Base-by-base conservation (phyloP, 2,113 vertebrate species). In the Pseudonaja textilis region DNA sequence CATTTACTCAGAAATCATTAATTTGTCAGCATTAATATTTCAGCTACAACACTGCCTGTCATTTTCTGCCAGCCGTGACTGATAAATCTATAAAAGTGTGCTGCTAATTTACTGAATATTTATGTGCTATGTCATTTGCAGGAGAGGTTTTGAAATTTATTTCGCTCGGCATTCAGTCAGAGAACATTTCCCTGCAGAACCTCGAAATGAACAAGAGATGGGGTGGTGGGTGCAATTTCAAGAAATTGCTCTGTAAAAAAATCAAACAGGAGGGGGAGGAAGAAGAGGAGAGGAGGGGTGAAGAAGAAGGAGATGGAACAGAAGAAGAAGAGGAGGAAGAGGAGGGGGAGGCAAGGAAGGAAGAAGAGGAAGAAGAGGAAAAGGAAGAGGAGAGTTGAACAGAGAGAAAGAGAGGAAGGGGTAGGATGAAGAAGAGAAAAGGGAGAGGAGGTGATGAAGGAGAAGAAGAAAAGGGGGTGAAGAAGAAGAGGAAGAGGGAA, bases 21-120 rank as follows among this genome's bases (percentile, higher is more conserved):
- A 99, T 99, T 99, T 99, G 98, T 99, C 98, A 99, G 98, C 98
- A 99, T 99, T 99, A 99, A 99, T 99, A 99, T 99, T 99, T 99
- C 98, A 99, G 98, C 97, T 97, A 98, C 98, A 98, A 98, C 98
- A 98, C 98, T 98, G 98, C 98, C 98, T 99, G 98, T 99, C 99
- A 99, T 97, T 98, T 98, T 98, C 98, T 98, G 98, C 98, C 98
- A 98, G 98, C 98, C 98, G 99, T 99, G 99, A 99, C 98, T 99
- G 99, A 99, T 99, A 99, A 99, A 99, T 99, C 98, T 98, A 98
- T 98, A 98, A 99, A 98, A 99, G 98, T 97, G 98, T 97, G 97
- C 98, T 98, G 98, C 98, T 99, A 99, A 99, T 99, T 99, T 99
- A 99, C 99, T 99, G 98, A 99, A 99, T 99, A 99, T 99, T 99